Evolutionary conservation across 2,888 invertebrate genomes (phyloP).

Genomic region (Pseudoips prasinana): DNA sequence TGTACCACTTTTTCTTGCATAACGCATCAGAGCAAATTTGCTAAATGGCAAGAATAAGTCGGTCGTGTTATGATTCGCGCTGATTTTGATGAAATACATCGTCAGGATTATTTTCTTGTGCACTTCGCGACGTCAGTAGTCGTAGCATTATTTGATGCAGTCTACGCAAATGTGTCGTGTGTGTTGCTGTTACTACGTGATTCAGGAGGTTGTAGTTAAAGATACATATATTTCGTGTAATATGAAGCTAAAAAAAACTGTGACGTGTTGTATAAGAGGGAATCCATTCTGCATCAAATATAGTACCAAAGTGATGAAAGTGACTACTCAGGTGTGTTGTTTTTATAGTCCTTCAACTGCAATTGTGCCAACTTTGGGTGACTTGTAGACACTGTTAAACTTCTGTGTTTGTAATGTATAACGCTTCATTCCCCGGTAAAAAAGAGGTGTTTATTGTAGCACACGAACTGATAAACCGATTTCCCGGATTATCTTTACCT

Average conservation of each 20-base stretch:
- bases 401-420: too few relatives aligned
- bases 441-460: too few relatives aligned
- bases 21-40: conserved; percentile 46
- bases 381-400: too few relatives aligned
- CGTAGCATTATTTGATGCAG: conserved; percentile 48
- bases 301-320: conserved; percentile 38
- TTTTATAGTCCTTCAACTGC: too few relatives aligned
- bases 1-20: conserved; percentile 62
- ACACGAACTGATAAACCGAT: too few relatives aligned
- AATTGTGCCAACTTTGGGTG: too few relatives aligned
- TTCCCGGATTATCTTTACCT: too few relatives aligned
- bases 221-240: conserved; percentile 40
- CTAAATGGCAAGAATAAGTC: conserved; percentile 56
- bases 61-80: conserved; percentile 64
- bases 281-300: conserved; percentile 61
- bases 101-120: conserved; percentile 55
- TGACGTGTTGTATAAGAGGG: conserved; percentile 65
- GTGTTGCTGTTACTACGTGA: conserved; percentile 38
- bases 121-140: conserved; percentile 54
- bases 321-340: conserved; percentile 27
- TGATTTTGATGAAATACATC: conserved; percentile 56
- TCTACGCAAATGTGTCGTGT: conserved; percentile 50
- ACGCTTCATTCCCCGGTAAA: too few relatives aligned
- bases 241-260: conserved; percentile 73
- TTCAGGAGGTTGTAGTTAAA: conserved; percentile 25